Conservation (phyloP, 2,888 invertebrate species). For the Orthosia gracilis region DNA sequence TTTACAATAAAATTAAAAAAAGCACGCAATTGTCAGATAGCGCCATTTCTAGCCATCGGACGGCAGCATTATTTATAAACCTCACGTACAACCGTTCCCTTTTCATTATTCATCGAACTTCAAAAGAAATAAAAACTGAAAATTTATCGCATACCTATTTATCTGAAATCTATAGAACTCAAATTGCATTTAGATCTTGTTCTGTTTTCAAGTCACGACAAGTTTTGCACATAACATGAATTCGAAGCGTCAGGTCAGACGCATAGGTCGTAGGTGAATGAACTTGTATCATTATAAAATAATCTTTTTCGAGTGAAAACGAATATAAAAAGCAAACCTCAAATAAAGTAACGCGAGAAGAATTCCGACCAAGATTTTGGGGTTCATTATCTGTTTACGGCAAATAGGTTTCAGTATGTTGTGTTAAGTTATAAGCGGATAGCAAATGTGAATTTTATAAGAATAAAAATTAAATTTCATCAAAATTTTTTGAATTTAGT, state of each 20-base stretch:
- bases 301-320: constrained; percentile 42
- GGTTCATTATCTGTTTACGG: constrained; percentile 78
- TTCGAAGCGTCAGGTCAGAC: constrained; percentile 53
- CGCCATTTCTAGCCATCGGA: too few relatives aligned
- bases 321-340: constrained; percentile 52
- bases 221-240: constrained; percentile 55
- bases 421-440: constrained; percentile 10
- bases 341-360: constrained; percentile 67
- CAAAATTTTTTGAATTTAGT: too few relatives aligned
- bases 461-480: too few relatives aligned
- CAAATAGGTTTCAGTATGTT: constrained; percentile 65
- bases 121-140: constrained; percentile 58
- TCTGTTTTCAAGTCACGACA: constrained; percentile 64
- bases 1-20: too few relatives aligned
- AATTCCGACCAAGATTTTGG: constrained; percentile 67
- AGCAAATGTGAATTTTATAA: too few relatives aligned
- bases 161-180: constrained; percentile 56
- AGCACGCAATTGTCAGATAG: too few relatives aligned
- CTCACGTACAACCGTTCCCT: constrained; percentile 49
- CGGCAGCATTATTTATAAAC: constrained; percentile 40
- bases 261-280: constrained; percentile 51
- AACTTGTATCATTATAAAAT: constrained; percentile 37
- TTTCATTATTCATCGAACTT: constrained; percentile 55
- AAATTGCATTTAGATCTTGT: constrained; percentile 61
- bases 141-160: constrained; percentile 61